Evolutionary conservation across 2,888 invertebrate genomes (phyloP), one percentile per base, ranked within the genome.

Genomic region (Synergus laeviventris): DNA sequence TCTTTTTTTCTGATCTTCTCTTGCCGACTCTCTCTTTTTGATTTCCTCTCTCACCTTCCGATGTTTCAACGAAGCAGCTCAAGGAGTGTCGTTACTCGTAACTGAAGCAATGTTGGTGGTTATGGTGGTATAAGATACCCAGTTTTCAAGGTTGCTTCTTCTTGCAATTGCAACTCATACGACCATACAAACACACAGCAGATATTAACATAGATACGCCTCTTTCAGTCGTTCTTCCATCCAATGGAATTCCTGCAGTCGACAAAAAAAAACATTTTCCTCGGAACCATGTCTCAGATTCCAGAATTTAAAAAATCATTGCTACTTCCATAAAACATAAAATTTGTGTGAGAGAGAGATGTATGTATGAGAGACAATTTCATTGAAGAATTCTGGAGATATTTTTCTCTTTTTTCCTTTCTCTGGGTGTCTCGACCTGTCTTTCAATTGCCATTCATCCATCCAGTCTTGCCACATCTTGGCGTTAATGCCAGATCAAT

Each of bases 91-190:
- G 78, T 81, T 81, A 81, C 79, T 80, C 80, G 79, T 74, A 64
- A 62, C 70, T 76, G 78, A 79, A 79, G 78, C 75, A 77, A 78
- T 79, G 76, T 74, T 74, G 78, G 76, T 56, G n/a, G 74, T 56
- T 38, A 74, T 62, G 82, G 81, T 80, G 81, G 83, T 83, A 78
- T 81, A 83, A 81, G 80, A 14, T 84, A 83, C 81, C 82, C 83
- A 82, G 83, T 86, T 88, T 81, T 88, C 88, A 88, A 88, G 88
- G 88, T 87, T 86, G 82, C 80, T 81, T 81, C 78, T 81, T 76
- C 79, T 84, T 79, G 76, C 84, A 82, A 81, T 84, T 83, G 84
- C 84, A 84, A 81, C 84, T 80, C 82, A 80, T 79, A 61, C 79
- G 42, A 76, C 78, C 78, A 79, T 78, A 78, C 77, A 78, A 31